A percentile compares a stretch with the other conserved stretches of the same genome.
Evolutionary conservation across 2,113 vertebrate species (phyloP).

Genomic region (Podiceps cristatus): DNA sequence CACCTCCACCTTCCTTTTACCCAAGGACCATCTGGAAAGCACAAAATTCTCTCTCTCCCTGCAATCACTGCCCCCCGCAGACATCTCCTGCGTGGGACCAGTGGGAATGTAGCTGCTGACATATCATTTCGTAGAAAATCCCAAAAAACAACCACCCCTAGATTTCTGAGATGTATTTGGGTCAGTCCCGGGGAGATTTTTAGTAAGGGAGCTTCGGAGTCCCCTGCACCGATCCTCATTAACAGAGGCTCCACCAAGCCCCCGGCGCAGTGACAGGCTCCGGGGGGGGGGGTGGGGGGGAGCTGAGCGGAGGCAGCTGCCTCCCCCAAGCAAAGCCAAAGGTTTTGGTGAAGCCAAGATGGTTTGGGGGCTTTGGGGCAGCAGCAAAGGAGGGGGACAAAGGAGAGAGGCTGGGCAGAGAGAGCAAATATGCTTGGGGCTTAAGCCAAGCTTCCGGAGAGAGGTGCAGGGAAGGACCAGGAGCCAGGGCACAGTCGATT

Average conservation of each 20-base stretch:
- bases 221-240: constrained; percentile 12
- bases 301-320: fast-evolving
- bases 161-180: constrained; percentile 27
- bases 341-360: not conserved
- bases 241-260: not conserved
- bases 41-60: not conserved
- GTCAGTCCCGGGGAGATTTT: constrained; percentile 42
- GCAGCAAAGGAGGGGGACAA: not conserved
- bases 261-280: fast-evolving
- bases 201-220: not conserved
- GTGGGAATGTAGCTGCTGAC: not conserved
- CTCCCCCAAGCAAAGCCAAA: not conserved
- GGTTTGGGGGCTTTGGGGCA: not conserved
- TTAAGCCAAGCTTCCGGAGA: not conserved
- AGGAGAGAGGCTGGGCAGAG: not conserved
- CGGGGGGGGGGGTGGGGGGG: fast-evolving
- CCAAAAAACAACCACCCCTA: not conserved
- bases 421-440: not conserved
- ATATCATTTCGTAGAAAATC: not conserved
- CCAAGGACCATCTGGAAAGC: not conserved
- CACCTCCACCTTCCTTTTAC: not conserved
- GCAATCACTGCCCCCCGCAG: not conserved
- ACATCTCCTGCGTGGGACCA: not conserved
- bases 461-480: not conserved
- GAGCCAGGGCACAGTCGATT: not conserved